Conservation (phyloP, 2,888 invertebrate genomes). For the Tipula confusa region DNA sequence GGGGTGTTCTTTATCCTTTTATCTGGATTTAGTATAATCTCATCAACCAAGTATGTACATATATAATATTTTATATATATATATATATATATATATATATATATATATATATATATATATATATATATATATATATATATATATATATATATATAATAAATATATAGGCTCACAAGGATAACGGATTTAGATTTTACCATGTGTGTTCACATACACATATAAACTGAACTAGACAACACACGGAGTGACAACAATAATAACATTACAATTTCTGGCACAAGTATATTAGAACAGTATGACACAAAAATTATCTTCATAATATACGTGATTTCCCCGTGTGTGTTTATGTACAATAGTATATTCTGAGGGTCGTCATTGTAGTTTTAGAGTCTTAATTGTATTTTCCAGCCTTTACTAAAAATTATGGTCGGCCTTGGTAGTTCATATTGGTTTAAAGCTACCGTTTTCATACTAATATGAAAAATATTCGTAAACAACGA, state of each 20-base stretch:
- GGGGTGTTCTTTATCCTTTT: conserved; percentile 48
- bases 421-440: too few species aligned
- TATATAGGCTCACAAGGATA: background rate
- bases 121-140: background rate
- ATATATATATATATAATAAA: background rate
- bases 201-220: background rate
- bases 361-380: too few species aligned
- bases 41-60: conserved; percentile 46
- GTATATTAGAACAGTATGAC: background rate
- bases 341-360: too few species aligned
- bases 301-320: too few species aligned
- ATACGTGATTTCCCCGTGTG: too few species aligned
- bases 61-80: background rate
- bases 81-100: background rate
- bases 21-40: conserved; percentile 51
- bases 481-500: too few species aligned
- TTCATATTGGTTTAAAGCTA: too few species aligned
- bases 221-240: background rate
- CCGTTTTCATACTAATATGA: too few species aligned
- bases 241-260: too few species aligned
- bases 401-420: too few species aligned
- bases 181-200: conserved; percentile 20
- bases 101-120: background rate
- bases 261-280: too few species aligned
- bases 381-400: too few species aligned